Evolutionary conservation across 1,140 invertebrate genomes (phyloP), one percentile per base, ranked within the genome.

Genomic region (Bombus breviceps): DNA sequence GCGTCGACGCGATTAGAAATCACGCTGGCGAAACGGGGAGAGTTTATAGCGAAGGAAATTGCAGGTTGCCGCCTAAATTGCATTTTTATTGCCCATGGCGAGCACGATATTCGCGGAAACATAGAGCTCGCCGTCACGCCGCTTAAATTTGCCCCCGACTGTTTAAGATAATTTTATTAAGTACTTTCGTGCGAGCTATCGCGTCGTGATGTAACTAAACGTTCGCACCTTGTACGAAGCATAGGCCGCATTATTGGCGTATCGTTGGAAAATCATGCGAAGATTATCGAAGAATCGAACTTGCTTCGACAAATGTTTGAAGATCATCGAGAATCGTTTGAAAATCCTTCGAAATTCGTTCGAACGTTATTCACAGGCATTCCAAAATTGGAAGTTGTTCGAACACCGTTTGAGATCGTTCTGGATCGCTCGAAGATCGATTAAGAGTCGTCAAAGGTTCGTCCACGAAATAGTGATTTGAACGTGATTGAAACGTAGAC

Each of bases 81-180:
- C 32, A 39, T 85, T 85, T 79, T 85, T 85, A 85, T 72, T 73
- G 47, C 69, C 39, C 10, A 1, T 0, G 37, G 66, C 18, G 47
- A 22, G 47, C 47, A 53, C 47, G 47, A 53, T 53, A 53, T 53
- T 53, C 47, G 18, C 5, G 47, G 47, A 22, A 53, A 72, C 75
- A 34, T 39, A 76, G 22, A 69, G 47, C 32, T 10, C 39, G 25
- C 71, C 80, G 41, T 82, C 69, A 47, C 80, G 22, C 13, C n/a
- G 43, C 41, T 76, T 66, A 66, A 75, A 39, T 22, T 72, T 68
- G 8, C 66, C 32, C 68, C 10, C 53, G 41, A 37, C 76, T 57
- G 59, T 69, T 85, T 64, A 10, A 57, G 41, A 73, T 80, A 85
- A 85, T 85, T 85, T 85, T 85, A 85, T 79, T 73, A 80, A 34